Conservation (phyloP, 2,113 vertebrate genomes). For the Gila orcuttii region DNA sequence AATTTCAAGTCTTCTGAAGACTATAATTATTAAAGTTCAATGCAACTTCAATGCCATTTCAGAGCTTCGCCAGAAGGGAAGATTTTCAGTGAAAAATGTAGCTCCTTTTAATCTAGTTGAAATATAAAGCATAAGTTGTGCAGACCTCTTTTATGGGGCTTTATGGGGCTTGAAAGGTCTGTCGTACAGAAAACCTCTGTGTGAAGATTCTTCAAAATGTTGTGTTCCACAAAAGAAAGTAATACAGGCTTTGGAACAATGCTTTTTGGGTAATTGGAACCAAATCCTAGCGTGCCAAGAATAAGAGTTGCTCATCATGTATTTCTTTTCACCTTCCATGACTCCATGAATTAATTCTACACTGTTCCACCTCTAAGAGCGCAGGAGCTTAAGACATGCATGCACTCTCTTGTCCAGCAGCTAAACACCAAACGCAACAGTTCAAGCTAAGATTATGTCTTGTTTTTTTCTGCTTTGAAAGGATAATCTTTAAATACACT, state of each 20-base stretch:
- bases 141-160: not conserved
- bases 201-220: not conserved
- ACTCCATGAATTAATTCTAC: conserved; percentile 28
- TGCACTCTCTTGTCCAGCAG: conserved; percentile 28
- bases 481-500: not conserved
- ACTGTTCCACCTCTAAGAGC: conserved; percentile 15
- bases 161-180: not conserved
- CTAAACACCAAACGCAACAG: not conserved
- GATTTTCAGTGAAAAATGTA: not conserved
- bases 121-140: not conserved
- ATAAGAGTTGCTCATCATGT: not conserved
- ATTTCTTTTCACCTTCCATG: conserved; percentile 23
- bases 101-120: not conserved
- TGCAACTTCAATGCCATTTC: not conserved
- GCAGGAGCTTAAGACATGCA: conserved; percentile 25
- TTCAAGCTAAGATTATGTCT: not conserved
- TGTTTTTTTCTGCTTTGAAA: conserved; percentile 33
- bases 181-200: not conserved
- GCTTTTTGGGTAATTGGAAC: not conserved
- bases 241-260: not conserved
- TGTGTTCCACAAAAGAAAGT: not conserved
- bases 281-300: not conserved
- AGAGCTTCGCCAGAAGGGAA: not conserved
- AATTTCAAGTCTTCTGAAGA: not conserved
- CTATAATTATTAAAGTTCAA: not conserved